phyloP scores from a whole-genome alignment of 2,888 invertebrate species.

The Trachelus iudaicus region DNA sequence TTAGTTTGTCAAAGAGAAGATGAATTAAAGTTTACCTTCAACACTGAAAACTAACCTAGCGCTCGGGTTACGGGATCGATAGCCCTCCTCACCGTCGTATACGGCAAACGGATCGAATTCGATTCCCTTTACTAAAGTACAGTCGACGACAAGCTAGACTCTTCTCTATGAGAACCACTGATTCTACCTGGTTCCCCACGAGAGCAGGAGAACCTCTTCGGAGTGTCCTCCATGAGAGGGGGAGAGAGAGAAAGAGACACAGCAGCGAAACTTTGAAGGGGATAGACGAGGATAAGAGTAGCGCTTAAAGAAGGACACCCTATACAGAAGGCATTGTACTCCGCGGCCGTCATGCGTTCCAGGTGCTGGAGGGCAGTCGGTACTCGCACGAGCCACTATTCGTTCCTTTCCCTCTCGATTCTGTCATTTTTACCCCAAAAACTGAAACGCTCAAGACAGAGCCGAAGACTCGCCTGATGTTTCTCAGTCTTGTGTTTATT shows the following conservation, averaged over 20 bases:
- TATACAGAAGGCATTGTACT: conserved; percentile 52
- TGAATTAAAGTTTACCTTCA: neutral
- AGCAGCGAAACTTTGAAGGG: neutral
- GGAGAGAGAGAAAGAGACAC: conserved; percentile 19
- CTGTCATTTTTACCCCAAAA: neutral
- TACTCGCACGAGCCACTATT: conserved; percentile 34
- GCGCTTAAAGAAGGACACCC: conserved; percentile 45
- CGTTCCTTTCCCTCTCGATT: conserved; percentile 19
- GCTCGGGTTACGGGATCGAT: neutral
- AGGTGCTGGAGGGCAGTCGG: conserved; percentile 47
- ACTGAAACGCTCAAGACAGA: neutral
- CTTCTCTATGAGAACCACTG: conserved; percentile 28
- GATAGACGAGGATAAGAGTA: neutral
- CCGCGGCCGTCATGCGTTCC: conserved; percentile 46
- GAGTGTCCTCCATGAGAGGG: conserved; percentile 24
- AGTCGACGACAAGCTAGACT: neutral
- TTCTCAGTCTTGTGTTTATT: neutral
- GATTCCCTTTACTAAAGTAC: neutral
- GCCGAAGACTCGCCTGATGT: neutral
- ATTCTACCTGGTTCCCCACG: conserved; percentile 12
- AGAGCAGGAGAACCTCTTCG: conserved; percentile 8
- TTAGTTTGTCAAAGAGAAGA: neutral
- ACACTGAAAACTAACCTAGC: neutral
- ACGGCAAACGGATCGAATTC: neutral
- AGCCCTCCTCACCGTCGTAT: neutral